Evolutionary conservation across 1,140 invertebrate species (phyloP), one percentile per base, ranked within the genome.

Genomic region (Trypoxylus dichotomus): DNA sequence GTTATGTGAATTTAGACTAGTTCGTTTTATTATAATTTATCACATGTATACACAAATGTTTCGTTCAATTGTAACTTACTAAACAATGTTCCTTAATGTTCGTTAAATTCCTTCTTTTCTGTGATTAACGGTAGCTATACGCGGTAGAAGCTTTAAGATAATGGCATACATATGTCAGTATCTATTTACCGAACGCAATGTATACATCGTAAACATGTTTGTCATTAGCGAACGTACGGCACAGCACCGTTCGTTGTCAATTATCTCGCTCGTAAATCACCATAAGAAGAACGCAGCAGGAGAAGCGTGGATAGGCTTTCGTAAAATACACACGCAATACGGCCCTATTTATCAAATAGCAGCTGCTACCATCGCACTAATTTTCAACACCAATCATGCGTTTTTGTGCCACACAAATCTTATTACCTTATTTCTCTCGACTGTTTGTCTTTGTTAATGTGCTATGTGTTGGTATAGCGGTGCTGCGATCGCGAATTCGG

Each of bases 381-480:
- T 68, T 68, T 68, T 68, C 60, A 68, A 68, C 60, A 68, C 60
- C 60, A 68, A 68, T 68, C 60, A 68, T 68, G 60, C 60, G 60
- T 24, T 68, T 68, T 68, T 68, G 24, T 68, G 60, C 24, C 60
- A n/a, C 60, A 68, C 60, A 68, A 68, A 68, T 68, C 60, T 68
- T 68, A 68, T 68, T 68, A 68, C 60, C 60, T 68, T 68, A 68
- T 68, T 68, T 68, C 60, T 68, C 60, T 68, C 60, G 60, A 68
- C 60, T 68, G 60, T 68, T 68, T 68, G 60, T 68, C 60, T 68
- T 68, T 68, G 60, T 68, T 68, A 68, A 68, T 68, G 60, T 29
- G 60, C 24, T 27, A 24, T 29, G 60, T 68, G 60, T 24, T 68
- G 60, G 15, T 54, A 37, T 37, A 37, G 47, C 19, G 47, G 60